Percentiles rank a stretch among this genome's conserved stretches.
phyloP scores from a whole-genome alignment of 2,113 vertebrate genomes.

The Trogon melanurus region DNA sequence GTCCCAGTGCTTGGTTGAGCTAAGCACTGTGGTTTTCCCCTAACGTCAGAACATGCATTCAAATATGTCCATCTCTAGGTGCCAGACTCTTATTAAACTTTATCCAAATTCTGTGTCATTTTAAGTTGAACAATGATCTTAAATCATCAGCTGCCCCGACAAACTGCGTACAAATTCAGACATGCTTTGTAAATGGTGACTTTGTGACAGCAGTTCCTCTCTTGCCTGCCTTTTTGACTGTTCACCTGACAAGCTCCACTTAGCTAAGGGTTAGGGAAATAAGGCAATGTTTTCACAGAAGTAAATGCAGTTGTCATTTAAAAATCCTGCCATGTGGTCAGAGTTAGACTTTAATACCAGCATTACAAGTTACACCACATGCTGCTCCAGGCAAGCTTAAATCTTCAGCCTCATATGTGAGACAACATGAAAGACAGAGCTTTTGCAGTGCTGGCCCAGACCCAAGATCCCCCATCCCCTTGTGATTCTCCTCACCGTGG shows the following conservation, averaged over 20 bases:
- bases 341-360: not conserved
- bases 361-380: not conserved
- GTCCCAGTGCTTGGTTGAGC: not conserved
- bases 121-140: not conserved
- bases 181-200: not conserved
- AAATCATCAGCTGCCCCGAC: not conserved
- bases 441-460: not conserved
- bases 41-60: not conserved
- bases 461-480: not conserved
- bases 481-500: accelerated
- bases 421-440: accelerated
- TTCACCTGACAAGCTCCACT: not conserved
- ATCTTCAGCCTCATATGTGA: accelerated
- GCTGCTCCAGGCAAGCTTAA: not conserved
- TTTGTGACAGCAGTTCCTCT: not conserved
- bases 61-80: not conserved
- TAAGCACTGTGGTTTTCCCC: not conserved
- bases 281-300: not conserved
- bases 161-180: not conserved
- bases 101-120: not conserved
- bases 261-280: not conserved
- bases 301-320: not conserved
- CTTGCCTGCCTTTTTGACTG: not conserved
- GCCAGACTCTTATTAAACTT: not conserved
- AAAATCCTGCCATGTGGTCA: not conserved